Evolutionary conservation across 2,797 vertebrate species (phyloP), one percentile per base, ranked within the genome.

Genomic region (Acanthiza pusilla): DNA sequence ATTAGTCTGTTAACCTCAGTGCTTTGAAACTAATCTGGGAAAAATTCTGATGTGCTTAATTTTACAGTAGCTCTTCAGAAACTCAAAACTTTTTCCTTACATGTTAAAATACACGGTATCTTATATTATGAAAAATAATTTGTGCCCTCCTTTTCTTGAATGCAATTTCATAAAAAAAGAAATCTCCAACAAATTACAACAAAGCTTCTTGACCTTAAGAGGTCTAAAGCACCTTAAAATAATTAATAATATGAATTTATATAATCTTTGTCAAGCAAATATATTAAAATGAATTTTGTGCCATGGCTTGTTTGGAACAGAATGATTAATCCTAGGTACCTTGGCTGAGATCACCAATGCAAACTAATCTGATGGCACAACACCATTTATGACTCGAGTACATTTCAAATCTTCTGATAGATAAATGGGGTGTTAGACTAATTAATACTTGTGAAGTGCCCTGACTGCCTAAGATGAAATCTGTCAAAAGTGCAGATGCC

Each of bases 401-500:
- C 3, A 0, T 84, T 88, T 78, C 72, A 71, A 45, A 9, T n/a
- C 43, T 91, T 78, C 65, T 48, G 29, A 68, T 62, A 91, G 88
- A 85, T 57, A 82, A 80, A 63, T 62, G 25, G 18, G 17, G 5
- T 85, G 27, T 91, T 83, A 75, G 70, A 85, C 61, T 92, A 89
- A 93, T 93, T 89, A 79, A 63, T 91, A 87, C 36, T 61, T 95
- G 34, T 10, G 25, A 91, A 92, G 22, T 77, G n/a, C 51, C 84
- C 32, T 80, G 57, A 74, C 61, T 85, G 68, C 27, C 68, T 58
- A 51, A 78, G n/a, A 88, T 48, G 30, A 91, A 89, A 77, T 54
- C 45, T 85, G 78, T 65, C 63, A 34, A 67, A 89, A 94, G 45
- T 48, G 3, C 25, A 51, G 26, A 26, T 11, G 10, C 5, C 78